Evolutionary conservation across 2,113 vertebrate species (phyloP).

Genomic region (Marcusenius ussheri): DNA sequence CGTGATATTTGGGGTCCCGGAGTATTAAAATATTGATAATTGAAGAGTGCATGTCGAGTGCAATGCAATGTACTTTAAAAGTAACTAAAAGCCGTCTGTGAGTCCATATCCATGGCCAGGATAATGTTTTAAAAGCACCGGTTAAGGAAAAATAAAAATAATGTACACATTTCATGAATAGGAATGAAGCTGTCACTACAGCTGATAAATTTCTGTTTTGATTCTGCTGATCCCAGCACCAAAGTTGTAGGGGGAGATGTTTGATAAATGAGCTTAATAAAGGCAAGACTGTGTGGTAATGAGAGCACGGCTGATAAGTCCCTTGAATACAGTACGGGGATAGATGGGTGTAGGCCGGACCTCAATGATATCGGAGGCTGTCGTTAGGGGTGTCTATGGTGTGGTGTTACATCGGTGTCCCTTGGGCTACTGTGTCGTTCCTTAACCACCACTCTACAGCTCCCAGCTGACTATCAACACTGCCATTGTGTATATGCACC

Average conservation of each 20-base stretch:
- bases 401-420: not conserved
- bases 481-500: conserved; percentile 95
- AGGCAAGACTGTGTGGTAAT: not conserved
- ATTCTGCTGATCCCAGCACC: not conserved
- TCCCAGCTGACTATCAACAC: conserved; percentile 95
- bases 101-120: not conserved
- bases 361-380: not conserved
- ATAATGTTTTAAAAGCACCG: not conserved
- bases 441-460: conserved; percentile 64
- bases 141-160: not conserved
- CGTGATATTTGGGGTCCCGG: not conserved
- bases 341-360: not conserved
- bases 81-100: not conserved
- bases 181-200: not conserved
- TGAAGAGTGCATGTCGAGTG: not conserved
- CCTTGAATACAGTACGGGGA: not conserved
- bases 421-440: conserved; percentile 22
- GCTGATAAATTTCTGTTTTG: not conserved
- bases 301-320: not conserved
- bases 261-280: not conserved
- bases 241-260: not conserved
- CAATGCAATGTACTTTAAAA: not conserved
- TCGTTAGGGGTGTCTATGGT: not conserved
- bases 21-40: not conserved
- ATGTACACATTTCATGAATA: not conserved